These are phyloP conservation scores for Sebastolobus alascanus DNA, from an alignment of 2,797 vertebrate genomes.

Conservation along the genomic window DNA sequence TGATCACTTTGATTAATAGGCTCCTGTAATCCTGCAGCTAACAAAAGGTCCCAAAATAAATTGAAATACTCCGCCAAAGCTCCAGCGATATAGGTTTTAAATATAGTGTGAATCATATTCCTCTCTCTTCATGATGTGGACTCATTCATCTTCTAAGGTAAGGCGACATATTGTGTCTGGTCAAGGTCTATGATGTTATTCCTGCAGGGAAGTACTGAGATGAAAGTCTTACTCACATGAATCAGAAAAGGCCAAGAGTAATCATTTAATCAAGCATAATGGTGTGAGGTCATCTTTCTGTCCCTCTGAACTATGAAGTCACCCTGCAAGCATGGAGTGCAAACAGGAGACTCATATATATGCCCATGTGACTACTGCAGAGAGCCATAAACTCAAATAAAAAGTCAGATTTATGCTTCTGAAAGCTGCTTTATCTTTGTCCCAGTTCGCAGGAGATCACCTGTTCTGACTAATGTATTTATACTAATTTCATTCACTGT, in stretches of 20 bases:
- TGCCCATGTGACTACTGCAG: slow-evolving; percentile 2
- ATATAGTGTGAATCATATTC: neutral
- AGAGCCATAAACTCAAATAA: slow-evolving; percentile 18
- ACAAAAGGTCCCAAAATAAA: neutral
- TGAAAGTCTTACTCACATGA: slow-evolving; percentile 7
- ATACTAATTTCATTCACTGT: slow-evolving; percentile 15
- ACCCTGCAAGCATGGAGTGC: slow-evolving; percentile 13
- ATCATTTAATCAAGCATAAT: slow-evolving; percentile 49
- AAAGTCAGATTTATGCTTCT: neutral
- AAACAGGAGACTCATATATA: slow-evolving; percentile 27
- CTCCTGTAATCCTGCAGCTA: neutral
- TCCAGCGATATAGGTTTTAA: neutral
- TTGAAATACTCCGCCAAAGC: neutral
- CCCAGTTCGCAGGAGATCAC: slow-evolving; percentile 7
- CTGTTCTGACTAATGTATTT: slow-evolving; percentile 35
- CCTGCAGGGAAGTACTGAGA: slow-evolving; percentile 16
- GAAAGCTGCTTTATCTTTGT: slow-evolving; percentile 19
- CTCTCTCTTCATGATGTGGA: neutral
- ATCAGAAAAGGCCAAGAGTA: slow-evolving; percentile 38
- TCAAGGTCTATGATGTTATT: slow-evolving; percentile 13
- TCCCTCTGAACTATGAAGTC: slow-evolving; percentile 54
- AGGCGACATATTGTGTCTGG: neutral
- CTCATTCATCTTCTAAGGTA: neutral
- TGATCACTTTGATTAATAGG: neutral
- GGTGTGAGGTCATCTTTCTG: slow-evolving; percentile 28